Evolutionary conservation across 2,888 invertebrate species (phyloP), one percentile per base, ranked within the genome.

Genomic region (Ormyrus labotus): DNA sequence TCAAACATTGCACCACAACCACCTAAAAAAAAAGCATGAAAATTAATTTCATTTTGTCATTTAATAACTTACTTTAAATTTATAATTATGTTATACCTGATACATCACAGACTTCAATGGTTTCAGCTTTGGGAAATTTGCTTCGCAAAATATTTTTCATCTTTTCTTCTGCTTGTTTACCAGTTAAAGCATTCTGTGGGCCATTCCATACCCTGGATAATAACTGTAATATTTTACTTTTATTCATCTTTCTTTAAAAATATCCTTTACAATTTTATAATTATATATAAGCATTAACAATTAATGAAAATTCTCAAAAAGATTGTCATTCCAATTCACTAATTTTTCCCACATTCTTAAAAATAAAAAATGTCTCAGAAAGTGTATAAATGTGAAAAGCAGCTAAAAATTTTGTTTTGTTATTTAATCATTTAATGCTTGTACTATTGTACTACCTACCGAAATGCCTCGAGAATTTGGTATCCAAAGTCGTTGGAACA

Each of bases 1-100:
- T 95, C 95, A 90, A 94, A 96, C 96, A 96, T 96, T 13, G 96
- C 95, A 2, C 96, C 96, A 89, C 96, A 95, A 69, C 96, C 95
- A 78, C 96, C 96, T 93, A 45, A 6, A 78, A 51, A 65, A 65
- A 4, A 34, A n/a, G 51, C 4, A 34, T 9, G 19, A 53, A 55
- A 48, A 45, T 68, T 53, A 57, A 9, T 71, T 50, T n/a, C 58
- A 57, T 57, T 8, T 51, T 70, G 34, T 34, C 34, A 34, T 53
- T 83, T 7, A 81, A 83, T 6, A 70, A 83, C 65, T n/a, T 65
- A 34, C 34, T 34, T 34, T 34, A 34, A 34, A 34, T 34, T 34
- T 34, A 34, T 34, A 34, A 34, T 34, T 34, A 34, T 34, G 34
- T 34, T 69, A 7, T 87, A 92, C 92, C 92, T 13, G 96, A 96